Conservation (phyloP, 2,113 vertebrate species). For the Podilymbus podiceps region DNA sequence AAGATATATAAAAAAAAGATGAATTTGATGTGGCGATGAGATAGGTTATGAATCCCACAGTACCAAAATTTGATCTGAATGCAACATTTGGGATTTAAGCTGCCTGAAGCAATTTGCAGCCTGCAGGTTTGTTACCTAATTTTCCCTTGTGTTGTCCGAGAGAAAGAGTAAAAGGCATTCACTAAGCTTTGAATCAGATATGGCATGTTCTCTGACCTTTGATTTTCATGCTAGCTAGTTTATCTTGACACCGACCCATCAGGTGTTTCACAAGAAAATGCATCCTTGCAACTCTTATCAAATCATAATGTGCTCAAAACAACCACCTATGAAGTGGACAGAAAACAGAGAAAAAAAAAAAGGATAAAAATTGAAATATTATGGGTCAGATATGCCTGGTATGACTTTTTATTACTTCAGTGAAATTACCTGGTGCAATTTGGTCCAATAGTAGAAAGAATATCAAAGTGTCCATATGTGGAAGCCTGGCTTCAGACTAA, state of each 20-base stretch:
- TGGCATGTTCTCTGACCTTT: not conserved
- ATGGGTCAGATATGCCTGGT: not conserved
- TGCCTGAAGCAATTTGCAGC: not conserved
- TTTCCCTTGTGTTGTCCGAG: not conserved
- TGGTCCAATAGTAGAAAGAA: not conserved
- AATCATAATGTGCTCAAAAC: not conserved
- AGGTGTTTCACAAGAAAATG: not conserved
- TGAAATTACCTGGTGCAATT: not conserved
- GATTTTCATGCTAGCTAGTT: not conserved
- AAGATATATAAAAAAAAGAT: not conserved
- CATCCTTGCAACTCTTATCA: not conserved
- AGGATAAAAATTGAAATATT: not conserved
- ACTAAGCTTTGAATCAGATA: not conserved
- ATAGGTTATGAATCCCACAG: not conserved
- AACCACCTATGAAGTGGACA: not conserved
- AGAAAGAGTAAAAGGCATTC: not conserved
- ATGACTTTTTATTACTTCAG: not conserved
- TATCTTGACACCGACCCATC: not conserved
- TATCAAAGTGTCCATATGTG: not conserved
- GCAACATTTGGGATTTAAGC: not conserved
- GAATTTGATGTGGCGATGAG: not conserved
- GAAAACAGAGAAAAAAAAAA: not conserved
- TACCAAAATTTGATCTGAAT: not conserved
- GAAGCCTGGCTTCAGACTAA: not conserved
- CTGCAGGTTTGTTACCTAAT: not conserved